phyloP scores from a whole-genome alignment of 2,113 vertebrate genomes.

The Pollachius pollachius region DNA sequence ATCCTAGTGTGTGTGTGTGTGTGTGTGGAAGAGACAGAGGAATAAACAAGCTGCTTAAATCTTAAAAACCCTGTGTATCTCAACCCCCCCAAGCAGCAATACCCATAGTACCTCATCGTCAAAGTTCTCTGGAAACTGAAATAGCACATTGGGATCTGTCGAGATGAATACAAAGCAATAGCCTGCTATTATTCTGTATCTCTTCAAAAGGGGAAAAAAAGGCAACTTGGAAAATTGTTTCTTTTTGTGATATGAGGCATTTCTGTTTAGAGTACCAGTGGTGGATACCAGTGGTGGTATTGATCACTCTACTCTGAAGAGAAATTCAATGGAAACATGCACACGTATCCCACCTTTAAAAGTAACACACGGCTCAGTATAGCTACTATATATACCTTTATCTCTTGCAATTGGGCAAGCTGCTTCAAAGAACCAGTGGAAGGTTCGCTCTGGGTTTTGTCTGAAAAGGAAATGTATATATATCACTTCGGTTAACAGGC shows the following conservation, averaged over 20 bases:
- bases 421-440: constrained; percentile 86
- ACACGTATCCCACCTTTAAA: no score
- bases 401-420: constrained; percentile 75
- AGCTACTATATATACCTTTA: constrained; percentile 69
- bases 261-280: no score
- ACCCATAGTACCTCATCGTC: constrained; percentile 49
- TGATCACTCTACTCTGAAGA: no score
- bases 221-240: no score
- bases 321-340: no score
- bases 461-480: constrained; percentile 55
- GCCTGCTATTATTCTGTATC: no score
- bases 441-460: constrained; percentile 75
- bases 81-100: background rate
- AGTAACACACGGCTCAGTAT: no score
- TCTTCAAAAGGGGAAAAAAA: no score
- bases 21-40: background rate
- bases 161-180: background rate
- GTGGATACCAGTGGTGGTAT: no score
- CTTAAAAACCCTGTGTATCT: background rate
- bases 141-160: constrained; percentile 67
- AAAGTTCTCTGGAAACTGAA: constrained; percentile 72
- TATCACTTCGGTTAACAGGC: no score
- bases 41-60: background rate
- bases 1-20: constrained; percentile 59
- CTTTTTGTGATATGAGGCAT: no score